Conservation (phyloP, 2,888 invertebrate genomes). For the Stegana nigrithorax region DNA sequence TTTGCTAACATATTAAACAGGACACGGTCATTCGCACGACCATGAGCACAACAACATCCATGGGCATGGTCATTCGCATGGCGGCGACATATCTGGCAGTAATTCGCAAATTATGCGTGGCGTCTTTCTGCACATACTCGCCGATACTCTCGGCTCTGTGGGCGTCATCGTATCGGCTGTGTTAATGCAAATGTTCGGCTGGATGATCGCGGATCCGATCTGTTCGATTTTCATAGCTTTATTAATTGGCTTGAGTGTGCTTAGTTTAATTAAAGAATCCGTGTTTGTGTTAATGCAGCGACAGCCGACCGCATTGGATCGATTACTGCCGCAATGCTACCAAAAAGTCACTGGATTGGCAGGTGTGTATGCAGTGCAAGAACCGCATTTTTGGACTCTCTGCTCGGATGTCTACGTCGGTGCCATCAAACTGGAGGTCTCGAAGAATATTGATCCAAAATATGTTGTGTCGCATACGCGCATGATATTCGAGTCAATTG, state of each 20-base stretch:
- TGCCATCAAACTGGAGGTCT: slow-evolving; percentile 94
- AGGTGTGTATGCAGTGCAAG: slow-evolving; percentile 95
- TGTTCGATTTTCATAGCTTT: slow-evolving; percentile 97
- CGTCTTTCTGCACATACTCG: slow-evolving; percentile 95
- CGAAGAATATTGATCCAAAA: slow-evolving; percentile 89
- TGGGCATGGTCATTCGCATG: slow-evolving; percentile 59
- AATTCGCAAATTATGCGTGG: slow-evolving; percentile 95
- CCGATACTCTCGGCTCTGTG: slow-evolving; percentile 95
- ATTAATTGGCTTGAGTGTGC: slow-evolving; percentile 88
- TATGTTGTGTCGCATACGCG: slow-evolving; percentile 94
- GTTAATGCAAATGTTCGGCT: slow-evolving; percentile 94
- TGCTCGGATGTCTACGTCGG: slow-evolving; percentile 95
- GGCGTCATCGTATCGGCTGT: slow-evolving; percentile 96
- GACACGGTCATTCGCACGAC: slow-evolving; percentile 54
- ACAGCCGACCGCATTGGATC: slow-evolving; percentile 86
- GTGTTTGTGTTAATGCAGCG: slow-evolving; percentile 93
- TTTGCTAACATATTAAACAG: slow-evolving; percentile 34
- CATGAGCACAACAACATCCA: slow-evolving; percentile 46
- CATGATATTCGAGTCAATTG: slow-evolving; percentile 92
- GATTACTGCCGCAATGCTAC: slow-evolving; percentile 86
- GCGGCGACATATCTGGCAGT: slow-evolving; percentile 68
- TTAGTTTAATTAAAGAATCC: slow-evolving; percentile 87
- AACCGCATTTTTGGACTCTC: slow-evolving; percentile 98
- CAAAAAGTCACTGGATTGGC: slow-evolving; percentile 90
- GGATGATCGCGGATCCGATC: slow-evolving; percentile 99